Evolutionary conservation across 2,113 vertebrate species (phyloP), one percentile per base, ranked within the genome.

Genomic region (Octodon degus): DNA sequence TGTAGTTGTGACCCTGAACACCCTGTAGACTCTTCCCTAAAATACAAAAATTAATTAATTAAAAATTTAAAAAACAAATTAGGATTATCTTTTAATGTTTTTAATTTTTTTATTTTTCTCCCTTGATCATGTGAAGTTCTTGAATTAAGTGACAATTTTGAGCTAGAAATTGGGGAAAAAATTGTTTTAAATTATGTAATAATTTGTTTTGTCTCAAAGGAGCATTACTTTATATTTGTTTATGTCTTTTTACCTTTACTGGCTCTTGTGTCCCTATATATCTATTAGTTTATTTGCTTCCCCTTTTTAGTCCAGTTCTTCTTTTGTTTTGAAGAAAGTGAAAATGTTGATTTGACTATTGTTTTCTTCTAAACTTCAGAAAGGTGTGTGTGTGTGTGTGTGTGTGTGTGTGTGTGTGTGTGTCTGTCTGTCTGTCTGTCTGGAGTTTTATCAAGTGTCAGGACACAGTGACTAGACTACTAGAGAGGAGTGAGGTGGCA

Each of bases 81-180:
- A 68, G 79, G 19, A 47, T n/a, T 50, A 25, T 72, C 43, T 63
- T 86, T 37, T 67, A 1, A 32, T 76, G 63, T 81, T 91, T 91
- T 34, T 85, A 4, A 58, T 37, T 72, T 53, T 93, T 81, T 55
- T 67, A 7, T 17, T 86, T 72, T 87, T 62, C 34, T 55, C 30
- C 27, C 37, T 74, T 89, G 86, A 72, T 77, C 53, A 84, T 58
- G 22, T 58, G 32, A 17, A 53, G 47, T 16, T 13, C 27, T 95
- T 68, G 47, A 63, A 34, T 63, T 94, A 93, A 95, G 17, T 67
- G 47, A 34, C 72, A 80, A 83, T 81, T 85, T 58, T n/a, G 70
- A 88, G 55, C 62, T 70, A 25, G 37, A 43, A 43, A 43, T 43
- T 43, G 43, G 43, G 43, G 43, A 43, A 43, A 43, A 43, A 43